phyloP scores from a whole-genome alignment of 2,113 vertebrate genomes.

The Murina feae region DNA sequence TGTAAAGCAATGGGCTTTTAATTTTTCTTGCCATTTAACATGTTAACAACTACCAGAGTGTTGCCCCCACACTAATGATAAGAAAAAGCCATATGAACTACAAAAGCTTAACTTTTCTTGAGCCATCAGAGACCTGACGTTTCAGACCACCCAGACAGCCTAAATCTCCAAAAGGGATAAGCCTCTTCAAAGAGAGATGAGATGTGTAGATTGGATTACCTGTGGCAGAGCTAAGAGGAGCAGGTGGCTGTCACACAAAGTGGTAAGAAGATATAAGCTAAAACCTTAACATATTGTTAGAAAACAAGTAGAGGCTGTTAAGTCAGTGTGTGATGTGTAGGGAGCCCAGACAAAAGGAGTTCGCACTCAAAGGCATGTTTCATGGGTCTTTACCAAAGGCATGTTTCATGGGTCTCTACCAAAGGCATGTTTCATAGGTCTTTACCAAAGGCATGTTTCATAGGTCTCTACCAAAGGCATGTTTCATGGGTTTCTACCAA shows the following conservation, averaged over 20 bases:
- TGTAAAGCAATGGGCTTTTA: background rate
- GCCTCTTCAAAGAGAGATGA: background rate
- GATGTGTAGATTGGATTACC: background rate
- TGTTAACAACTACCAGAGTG: background rate
- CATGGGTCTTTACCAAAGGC: background rate
- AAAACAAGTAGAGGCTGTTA: background rate
- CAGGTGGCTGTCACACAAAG: background rate
- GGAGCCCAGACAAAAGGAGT: background rate
- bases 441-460: background rate
- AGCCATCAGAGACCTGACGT: background rate
- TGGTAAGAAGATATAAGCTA: background rate
- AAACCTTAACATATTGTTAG: background rate
- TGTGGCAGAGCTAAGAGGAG: background rate
- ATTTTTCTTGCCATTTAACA: background rate
- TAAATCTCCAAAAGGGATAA: background rate
- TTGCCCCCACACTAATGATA: background rate
- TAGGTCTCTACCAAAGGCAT: no score
- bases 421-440: background rate
- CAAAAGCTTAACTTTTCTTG: background rate
- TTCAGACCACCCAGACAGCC: background rate
- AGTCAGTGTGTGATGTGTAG: background rate
- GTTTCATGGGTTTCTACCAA: background rate
- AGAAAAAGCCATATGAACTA: background rate
- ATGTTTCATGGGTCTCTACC: background rate
- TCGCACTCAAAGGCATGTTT: background rate